Base-by-base conservation (phyloP, 2,888 invertebrate species). In the Crossocerus cetratus region DNA sequence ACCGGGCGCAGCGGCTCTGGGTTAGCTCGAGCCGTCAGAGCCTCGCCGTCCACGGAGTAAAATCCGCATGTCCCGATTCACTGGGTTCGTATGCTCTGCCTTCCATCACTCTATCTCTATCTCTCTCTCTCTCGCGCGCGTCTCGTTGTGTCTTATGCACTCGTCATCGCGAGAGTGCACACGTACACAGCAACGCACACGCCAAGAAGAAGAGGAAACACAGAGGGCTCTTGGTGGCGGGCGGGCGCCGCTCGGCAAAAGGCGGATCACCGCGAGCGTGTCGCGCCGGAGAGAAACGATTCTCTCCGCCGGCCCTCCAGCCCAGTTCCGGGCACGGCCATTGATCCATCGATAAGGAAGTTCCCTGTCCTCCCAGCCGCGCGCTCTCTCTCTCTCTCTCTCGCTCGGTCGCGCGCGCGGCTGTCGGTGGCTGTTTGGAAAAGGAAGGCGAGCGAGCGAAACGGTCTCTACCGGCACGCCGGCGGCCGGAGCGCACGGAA, bases 271-370 rank as follows among this genome's bases (percentile, higher is more conserved):
- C 32, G 32, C 11, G 32, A 32, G 32, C 32, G 32, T 32, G 68
- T 65, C 56, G 72, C 56, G 72, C 67, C 60, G 69, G 65, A 69
- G 61, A 58, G 73, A 63, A 68, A 61, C 68, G 76, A 71, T 74
- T 65, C 69, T 64, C 49, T 32, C 32, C 32, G 49, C 65, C 78
- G 74, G 83, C 73, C 75, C 83, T 82, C 80, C 80, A 82, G 80
- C 76, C 83, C 83, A 81, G 83, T 83, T 83, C 81, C 83, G 83
- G 78, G 81, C 81, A 83, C 70, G 81, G 80, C 73, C 82, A 75
- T 76, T 81, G 83, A 83, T 82, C 78, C 76, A 83, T 83, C 84
- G 84, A 84, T 84, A 84, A 84, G 80, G 83, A 83, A 76, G 84
- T 76, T 83, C 65, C 72, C 84, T 84, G 74, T 75, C 69, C 75